Base-by-base conservation (phyloP, 1,140 invertebrate genomes). In the Galleria mellonella region DNA sequence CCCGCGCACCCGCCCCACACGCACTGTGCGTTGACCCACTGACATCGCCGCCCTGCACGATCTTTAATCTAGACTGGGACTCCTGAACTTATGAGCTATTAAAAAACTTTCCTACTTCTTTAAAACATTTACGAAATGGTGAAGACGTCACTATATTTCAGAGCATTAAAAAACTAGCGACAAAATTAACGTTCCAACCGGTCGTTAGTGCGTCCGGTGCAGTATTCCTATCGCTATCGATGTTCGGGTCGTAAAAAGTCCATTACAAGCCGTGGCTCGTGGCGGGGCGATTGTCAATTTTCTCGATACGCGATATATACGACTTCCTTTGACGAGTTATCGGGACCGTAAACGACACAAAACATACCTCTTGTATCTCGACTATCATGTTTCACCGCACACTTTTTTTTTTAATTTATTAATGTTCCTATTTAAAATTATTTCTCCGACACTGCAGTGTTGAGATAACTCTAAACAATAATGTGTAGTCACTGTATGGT, bases 11-110 rank as follows among this genome's bases (percentile, higher is more conserved):
- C 60, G 30, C 65, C 57, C 69, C 56, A 58, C 73, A 76, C 78
- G 75, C 78, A 78, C 75, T 76, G 74, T 79, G 76, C 78, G 72
- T 78, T 75, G 76, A 83, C 78, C 78, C 72, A 83, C 72, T 83
- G 74, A 79, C 77, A 79, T 71, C 64, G 63, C 55, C 49, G 51
- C 54, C 68, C 68, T 73, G 50, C 58, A 72, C 73, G 75, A 83
- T 83, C 72, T 83, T 79, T 79, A 73, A 82, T 77, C 68, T 70
- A 70, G 48, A 73, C 62, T 63, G 55, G 23, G 47, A 56, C 52
- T 56, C 51, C 11, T 38, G 23, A 31, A 13, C 11, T 40, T 37
- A 17, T 17, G 13, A 45, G 38, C 15, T 28, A 44, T 33, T 48
- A 47, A 37, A 43, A 48, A 51, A 48, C 9, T 39, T 45, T 51